phyloP scores from a whole-genome alignment of 2,888 invertebrate genomes.

The Volucella zonaria region DNA sequence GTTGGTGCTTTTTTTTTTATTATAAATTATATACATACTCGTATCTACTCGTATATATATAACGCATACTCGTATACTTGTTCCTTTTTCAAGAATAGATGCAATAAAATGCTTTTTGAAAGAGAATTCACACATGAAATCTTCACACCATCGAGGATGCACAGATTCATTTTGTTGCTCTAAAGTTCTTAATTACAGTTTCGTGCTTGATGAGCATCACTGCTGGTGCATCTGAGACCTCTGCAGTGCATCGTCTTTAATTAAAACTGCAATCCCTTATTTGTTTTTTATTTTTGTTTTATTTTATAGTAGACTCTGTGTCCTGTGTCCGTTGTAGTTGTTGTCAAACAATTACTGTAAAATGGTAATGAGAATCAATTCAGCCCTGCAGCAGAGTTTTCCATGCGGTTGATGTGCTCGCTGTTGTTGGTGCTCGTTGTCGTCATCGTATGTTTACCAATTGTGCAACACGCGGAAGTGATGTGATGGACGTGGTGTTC shows the following conservation, averaged over 20 bases:
- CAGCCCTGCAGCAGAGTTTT: slow-evolving; percentile 32
- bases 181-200: slow-evolving; percentile 59
- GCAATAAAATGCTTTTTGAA: background rate
- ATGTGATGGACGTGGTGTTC: slow-evolving; percentile 33
- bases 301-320: too few relatives aligned
- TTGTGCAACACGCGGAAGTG: slow-evolving; percentile 46
- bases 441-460: slow-evolving; percentile 13
- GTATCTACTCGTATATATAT: too few relatives aligned
- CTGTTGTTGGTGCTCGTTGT: slow-evolving; percentile 6
- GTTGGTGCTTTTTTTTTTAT: slow-evolving; percentile 6
- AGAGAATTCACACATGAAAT: background rate
- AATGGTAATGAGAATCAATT: slow-evolving; percentile 64
- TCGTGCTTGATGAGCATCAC: slow-evolving; percentile 32
- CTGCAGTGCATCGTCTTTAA: slow-evolving; percentile 65
- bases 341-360: slow-evolving; percentile 58
- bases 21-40: background rate
- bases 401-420: slow-evolving; percentile 35
- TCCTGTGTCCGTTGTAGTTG: background rate
- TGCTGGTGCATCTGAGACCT: slow-evolving; percentile 8
- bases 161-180: slow-evolving; percentile 38
- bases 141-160: slow-evolving; percentile 20
- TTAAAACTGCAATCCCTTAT: slow-evolving; percentile 62
- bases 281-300: background rate
- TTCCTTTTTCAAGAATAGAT: too few relatives aligned
- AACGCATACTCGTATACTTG: background rate